A percentile compares a stretch with the other conserved stretches of the same genome.
Conservation (phyloP, 2,113 vertebrate species). For the Atherinomorus stipes region DNA sequence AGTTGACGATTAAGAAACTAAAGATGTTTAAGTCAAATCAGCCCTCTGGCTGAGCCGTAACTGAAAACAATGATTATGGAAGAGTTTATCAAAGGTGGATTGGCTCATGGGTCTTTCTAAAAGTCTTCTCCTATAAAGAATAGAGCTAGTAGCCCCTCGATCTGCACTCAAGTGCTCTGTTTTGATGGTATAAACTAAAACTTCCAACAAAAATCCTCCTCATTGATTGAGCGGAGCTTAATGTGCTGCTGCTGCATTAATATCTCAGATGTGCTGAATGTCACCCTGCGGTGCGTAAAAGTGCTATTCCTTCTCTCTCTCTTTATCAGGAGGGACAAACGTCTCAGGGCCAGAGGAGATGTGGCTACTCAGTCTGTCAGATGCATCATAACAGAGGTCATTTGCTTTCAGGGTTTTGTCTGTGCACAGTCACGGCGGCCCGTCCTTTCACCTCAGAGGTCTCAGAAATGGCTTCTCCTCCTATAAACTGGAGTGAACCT, state of each 20-base stretch:
- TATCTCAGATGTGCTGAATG: not conserved
- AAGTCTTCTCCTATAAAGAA: constrained; percentile 27
- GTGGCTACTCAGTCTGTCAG: not conserved
- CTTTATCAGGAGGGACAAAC: not conserved
- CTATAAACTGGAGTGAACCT: not conserved
- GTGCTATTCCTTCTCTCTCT: not conserved
- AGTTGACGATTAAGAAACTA: not conserved
- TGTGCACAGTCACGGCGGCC: not conserved
- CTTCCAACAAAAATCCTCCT: constrained; percentile 32
- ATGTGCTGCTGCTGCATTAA: constrained; percentile 7
- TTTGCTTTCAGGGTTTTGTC: not conserved
- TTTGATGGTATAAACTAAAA: not conserved
- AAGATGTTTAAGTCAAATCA: not conserved
- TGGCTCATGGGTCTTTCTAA: not conserved
- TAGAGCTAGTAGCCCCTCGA: not conserved
- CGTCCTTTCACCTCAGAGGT: not conserved
- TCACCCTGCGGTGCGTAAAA: constrained; percentile 1
- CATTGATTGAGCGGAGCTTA: constrained; percentile 29
- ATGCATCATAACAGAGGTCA: not conserved
- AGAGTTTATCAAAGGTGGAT: not conserved
- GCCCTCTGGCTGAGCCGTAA: not conserved
- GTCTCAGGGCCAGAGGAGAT: not conserved
- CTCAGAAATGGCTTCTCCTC: not conserved
- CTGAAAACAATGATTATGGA: not conserved
- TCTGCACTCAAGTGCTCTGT: not conserved